phyloP scores from a whole-genome alignment of 1,140 invertebrate genomes.

The Drosophila seguyi region DNA sequence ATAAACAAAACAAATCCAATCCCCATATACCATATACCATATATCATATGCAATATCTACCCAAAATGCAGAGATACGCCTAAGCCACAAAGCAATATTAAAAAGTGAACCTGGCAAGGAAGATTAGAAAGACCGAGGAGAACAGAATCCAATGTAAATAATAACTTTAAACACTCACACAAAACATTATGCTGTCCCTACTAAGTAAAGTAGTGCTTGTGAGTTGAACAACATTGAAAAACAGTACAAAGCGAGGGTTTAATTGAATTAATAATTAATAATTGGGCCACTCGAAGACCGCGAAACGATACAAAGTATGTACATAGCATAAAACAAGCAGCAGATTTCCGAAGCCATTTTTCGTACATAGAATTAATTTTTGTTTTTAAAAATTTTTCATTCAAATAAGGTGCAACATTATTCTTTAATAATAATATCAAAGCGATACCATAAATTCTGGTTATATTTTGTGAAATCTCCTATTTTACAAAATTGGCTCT shows the following conservation, averaged over 20 bases:
- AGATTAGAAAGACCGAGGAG: conserved; percentile 8
- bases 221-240: conserved; percentile 51
- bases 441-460: conserved; percentile 1
- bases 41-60: too few relatives aligned
- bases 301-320: conserved; percentile 18
- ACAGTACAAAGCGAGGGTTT: conserved; percentile 78
- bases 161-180: conserved; percentile 15
- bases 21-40: conserved; percentile 21
- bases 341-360: conserved; percentile 46
- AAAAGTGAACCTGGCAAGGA: conserved; percentile 19
- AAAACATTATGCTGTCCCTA: background rate
- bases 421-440: background rate
- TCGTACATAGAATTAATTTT: conserved; percentile 30
- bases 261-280: conserved; percentile 52
- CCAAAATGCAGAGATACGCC: conserved; percentile 9
- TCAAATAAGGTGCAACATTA: background rate
- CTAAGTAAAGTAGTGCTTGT: conserved; percentile 29
- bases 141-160: conserved; percentile 33
- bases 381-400: conserved; percentile 4
- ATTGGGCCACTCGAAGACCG: conserved; percentile 37
- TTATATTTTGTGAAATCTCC: background rate
- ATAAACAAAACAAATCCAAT: conserved; percentile 20
- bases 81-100: conserved; percentile 65
- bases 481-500: conserved; percentile 5
- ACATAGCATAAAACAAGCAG: conserved; percentile 26